Evolutionary conservation across 2,113 vertebrate species (phyloP).

Genomic region (Phodopus roborovskii): DNA sequence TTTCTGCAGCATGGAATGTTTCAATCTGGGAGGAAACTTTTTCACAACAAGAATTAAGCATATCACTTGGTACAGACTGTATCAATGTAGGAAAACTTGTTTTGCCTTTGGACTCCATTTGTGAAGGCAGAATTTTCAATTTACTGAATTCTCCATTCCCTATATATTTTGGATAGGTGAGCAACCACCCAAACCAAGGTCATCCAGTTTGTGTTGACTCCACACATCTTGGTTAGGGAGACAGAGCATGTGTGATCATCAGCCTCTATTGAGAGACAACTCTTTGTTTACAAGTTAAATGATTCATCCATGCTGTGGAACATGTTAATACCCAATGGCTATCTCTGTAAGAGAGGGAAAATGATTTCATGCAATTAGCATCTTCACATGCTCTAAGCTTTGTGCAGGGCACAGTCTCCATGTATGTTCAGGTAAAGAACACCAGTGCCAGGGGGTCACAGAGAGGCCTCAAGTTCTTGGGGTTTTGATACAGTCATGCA

Average conservation of each 20-base stretch:
- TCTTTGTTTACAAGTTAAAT: not conserved
- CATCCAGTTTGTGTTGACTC: not conserved
- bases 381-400: not conserved
- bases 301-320: not conserved
- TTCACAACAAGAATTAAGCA: not conserved
- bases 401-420: not conserved
- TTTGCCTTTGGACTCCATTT: not conserved
- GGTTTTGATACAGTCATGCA: not conserved
- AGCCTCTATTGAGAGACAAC: not conserved
- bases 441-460: too few relatives aligned
- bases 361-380: not conserved
- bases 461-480: fast-evolving
- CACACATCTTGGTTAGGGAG: not conserved
- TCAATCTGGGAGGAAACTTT: not conserved
- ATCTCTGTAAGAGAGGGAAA: not conserved
- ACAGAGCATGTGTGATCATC: not conserved
- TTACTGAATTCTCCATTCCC: not conserved
- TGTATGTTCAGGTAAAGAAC: not conserved
- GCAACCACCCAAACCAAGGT: not conserved
- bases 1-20: not conserved
- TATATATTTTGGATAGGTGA: not conserved
- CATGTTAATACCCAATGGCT: not conserved
- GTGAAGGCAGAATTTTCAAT: not conserved
- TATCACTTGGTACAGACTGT: not conserved
- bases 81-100: not conserved